Conservation (phyloP, 2,797 vertebrate genomes). For the Danionella dracula region DNA sequence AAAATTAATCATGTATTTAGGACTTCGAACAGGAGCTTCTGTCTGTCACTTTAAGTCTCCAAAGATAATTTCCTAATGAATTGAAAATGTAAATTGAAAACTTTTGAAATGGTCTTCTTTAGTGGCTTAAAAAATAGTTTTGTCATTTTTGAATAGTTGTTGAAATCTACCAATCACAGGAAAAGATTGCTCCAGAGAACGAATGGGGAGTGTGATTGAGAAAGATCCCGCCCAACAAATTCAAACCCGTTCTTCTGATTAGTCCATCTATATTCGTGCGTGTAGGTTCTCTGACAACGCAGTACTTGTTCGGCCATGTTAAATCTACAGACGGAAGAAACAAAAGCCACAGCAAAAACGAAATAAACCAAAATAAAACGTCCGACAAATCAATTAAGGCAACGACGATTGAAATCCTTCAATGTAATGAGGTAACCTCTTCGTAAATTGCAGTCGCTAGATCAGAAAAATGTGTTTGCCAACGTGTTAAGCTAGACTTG, state of each 20-base stretch:
- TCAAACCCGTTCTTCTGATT: constrained; percentile 28
- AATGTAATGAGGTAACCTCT: constrained; percentile 24
- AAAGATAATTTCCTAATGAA: too few species aligned
- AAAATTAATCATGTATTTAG: too few species aligned
- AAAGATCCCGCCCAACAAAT: constrained; percentile 2
- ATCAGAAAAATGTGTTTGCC: neutral
- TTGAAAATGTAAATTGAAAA: too few species aligned
- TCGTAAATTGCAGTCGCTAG: neutral
- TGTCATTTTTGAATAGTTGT: neutral
- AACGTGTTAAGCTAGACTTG: neutral
- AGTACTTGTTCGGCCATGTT: constrained; percentile 65
- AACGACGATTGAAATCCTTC: constrained; percentile 14
- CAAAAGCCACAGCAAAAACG: constrained; percentile 52
- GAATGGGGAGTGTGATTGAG: neutral
- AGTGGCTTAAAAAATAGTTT: too few species aligned
- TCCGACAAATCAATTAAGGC: constrained; percentile 10
- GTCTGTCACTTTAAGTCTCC: too few species aligned
- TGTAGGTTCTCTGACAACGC: constrained; percentile 13
- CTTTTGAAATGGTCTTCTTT: too few species aligned
- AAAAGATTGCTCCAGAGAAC: neutral
- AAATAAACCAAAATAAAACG: constrained; percentile 1
- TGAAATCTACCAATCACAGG: neutral
- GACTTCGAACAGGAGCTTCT: too few species aligned
- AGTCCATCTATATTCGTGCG: neutral
- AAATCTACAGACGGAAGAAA: constrained; percentile 60